These are phyloP conservation scores for Amiota mariae DNA, from an alignment of 2,888 invertebrate genomes.

Conservation along the genomic window DNA sequence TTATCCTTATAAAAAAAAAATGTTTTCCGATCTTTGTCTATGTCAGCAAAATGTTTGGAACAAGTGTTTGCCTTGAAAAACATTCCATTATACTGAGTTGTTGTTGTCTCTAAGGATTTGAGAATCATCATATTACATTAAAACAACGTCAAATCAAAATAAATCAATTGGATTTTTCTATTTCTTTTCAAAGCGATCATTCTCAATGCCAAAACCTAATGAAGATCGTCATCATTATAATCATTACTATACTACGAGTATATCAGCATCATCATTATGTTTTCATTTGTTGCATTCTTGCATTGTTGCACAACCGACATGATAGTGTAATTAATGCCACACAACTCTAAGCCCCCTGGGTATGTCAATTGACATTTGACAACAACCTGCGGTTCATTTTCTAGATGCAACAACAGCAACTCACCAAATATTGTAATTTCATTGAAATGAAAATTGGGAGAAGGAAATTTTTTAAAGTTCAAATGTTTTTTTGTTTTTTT, in stretches of 20 bases:
- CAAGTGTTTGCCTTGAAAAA: no score
- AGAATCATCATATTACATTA: constrained; percentile 47
- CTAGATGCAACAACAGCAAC: background rate
- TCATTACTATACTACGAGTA: constrained; percentile 33
- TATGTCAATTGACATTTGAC: constrained; percentile 67
- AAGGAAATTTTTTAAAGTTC: constrained; percentile 11
- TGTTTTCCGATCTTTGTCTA: no score
- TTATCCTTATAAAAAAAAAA: no score
- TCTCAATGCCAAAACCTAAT: constrained; percentile 13
- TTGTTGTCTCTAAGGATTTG: no score
- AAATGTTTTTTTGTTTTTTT: background rate
- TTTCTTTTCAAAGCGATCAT: constrained; percentile 45
- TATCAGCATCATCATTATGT: constrained; percentile 64
- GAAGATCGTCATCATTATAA: constrained; percentile 58
- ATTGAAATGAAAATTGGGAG: background rate
- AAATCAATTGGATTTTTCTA: constrained; percentile 49
- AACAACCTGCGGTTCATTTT: constrained; percentile 60
- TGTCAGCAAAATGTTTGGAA: no score
- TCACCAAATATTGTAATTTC: background rate
- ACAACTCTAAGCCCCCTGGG: constrained; percentile 59
- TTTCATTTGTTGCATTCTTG: no score
- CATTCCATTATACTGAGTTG: no score
- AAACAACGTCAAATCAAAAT: constrained; percentile 60
- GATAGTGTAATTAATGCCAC: constrained; percentile 57
- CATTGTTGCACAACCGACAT: constrained; percentile 37